These are phyloP conservation scores for Chrysodeixis includens DNA, from an alignment of 2,888 invertebrate species.

Conservation along the genomic window DNA sequence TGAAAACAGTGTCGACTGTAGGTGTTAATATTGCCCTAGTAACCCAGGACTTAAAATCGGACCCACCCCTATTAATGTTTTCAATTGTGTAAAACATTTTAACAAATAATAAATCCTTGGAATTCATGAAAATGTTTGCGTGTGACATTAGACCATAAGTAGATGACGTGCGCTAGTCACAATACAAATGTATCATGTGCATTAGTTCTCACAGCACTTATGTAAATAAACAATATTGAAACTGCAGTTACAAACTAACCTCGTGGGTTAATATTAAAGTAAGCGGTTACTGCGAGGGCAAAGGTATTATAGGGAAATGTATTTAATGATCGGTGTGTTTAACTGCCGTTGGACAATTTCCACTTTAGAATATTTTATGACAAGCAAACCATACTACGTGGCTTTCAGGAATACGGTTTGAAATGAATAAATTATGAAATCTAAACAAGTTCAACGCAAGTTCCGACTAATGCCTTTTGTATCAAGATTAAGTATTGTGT, in stretches of 20 bases:
- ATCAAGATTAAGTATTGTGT: slow-evolving; percentile 1
- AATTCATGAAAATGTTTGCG: not conserved
- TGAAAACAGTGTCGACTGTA: not conserved
- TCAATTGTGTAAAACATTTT: not conserved
- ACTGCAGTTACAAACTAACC: not conserved
- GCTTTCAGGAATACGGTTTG: not conserved
- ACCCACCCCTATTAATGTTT: not conserved
- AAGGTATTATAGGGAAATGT: not conserved
- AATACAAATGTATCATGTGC: not conserved
- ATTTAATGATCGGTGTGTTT: not conserved
- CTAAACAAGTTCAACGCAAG: too few relatives aligned
- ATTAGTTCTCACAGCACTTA: not conserved
- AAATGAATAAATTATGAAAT: not conserved
- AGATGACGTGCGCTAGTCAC: not conserved
- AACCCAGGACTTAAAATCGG: not conserved
- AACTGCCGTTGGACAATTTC: not conserved
- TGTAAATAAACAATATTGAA: not conserved
- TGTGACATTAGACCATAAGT: not conserved
- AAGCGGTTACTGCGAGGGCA: not conserved
- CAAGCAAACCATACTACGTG: not conserved
- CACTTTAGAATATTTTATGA: not conserved
- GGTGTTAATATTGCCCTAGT: not conserved
- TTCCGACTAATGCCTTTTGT: not conserved
- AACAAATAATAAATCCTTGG: not conserved
- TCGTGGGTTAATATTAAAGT: not conserved